Conservation (phyloP, 2,113 vertebrate species). For the Scytalopus superciliaris region DNA sequence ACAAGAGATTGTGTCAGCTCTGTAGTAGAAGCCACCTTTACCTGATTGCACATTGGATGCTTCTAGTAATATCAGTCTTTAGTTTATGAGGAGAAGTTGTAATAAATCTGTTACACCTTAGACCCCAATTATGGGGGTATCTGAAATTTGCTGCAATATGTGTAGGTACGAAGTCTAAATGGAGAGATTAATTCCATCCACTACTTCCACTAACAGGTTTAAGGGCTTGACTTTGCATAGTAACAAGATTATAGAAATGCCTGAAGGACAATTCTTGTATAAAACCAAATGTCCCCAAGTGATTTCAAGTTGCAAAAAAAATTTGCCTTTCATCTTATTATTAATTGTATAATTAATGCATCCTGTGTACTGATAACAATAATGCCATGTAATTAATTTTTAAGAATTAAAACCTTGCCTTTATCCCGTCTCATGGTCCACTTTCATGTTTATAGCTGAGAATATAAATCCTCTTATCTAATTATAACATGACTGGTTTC, state of each 20-base stretch:
- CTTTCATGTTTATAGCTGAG: slow-evolving; percentile 80
- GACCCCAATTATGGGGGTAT: slow-evolving; percentile 67
- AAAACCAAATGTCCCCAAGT: slow-evolving; percentile 69
- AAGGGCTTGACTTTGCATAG: slow-evolving; percentile 75
- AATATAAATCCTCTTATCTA: slow-evolving; percentile 84
- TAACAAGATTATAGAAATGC: slow-evolving; percentile 78
- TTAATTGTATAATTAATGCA: slow-evolving; percentile 85
- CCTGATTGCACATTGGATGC: neutral
- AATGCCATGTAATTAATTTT: slow-evolving; percentile 86
- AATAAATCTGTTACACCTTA: slow-evolving; percentile 68
- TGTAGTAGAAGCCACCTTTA: neutral
- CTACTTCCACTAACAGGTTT: slow-evolving; percentile 63
- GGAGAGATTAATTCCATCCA: slow-evolving; percentile 63
- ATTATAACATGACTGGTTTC: slow-evolving; percentile 82
- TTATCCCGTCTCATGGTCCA: slow-evolving; percentile 77
- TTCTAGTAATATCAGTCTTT: neutral
- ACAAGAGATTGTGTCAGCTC: neutral
- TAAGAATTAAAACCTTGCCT: slow-evolving; percentile 80
- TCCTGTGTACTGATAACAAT: slow-evolving; percentile 83
- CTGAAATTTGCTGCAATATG: slow-evolving; percentile 36
- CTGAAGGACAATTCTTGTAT: slow-evolving; percentile 76
- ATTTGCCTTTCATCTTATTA: slow-evolving; percentile 74
- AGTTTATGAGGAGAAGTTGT: slow-evolving; percentile 20
- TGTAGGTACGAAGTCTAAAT: slow-evolving; percentile 1
- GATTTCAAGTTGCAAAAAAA: slow-evolving; percentile 62